Conservation (phyloP, 2,113 vertebrate species). For the Carlito syrichta region DNA sequence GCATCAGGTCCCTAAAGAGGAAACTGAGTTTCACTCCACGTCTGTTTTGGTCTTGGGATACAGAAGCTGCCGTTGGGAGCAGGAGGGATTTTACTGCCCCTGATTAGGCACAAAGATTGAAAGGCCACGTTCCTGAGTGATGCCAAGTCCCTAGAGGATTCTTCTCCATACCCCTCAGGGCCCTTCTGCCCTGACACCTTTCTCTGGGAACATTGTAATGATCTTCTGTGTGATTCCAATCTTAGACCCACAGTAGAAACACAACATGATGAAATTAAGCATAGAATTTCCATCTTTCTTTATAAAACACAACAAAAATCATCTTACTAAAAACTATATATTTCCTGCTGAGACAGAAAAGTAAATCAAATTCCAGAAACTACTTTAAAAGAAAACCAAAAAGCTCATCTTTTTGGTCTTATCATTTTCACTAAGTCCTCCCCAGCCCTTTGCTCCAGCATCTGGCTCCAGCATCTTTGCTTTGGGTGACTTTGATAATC, state of each 20-base stretch:
- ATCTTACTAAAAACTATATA: neutral
- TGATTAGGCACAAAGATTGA: neutral
- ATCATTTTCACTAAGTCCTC: neutral
- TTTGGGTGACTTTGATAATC: neutral
- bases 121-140: neutral
- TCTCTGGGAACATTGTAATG: neutral
- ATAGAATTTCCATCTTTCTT: constrained; percentile 41
- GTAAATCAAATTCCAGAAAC: constrained; percentile 29
- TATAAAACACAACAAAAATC: neutral
- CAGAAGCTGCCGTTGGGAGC: neutral
- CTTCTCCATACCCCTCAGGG: neutral
- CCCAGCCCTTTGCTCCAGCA: neutral
- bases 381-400: constrained; percentile 19
- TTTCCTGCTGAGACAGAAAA: constrained; percentile 29
- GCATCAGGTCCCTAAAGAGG: neutral
- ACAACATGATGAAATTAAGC: neutral
- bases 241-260: constrained; percentile 8
- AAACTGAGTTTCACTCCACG: neutral
- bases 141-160: neutral
- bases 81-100: neutral
- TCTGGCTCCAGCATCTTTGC: neutral
- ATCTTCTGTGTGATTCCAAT: neutral
- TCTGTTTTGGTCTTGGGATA: neutral
- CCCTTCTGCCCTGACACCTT: neutral
- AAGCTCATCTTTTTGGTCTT: neutral